A percentile compares a stretch with the other conserved stretches of the same genome.
Evolutionary conservation across 2,113 vertebrate species (phyloP).

Genomic region (Orientallactaga bullata): DNA sequence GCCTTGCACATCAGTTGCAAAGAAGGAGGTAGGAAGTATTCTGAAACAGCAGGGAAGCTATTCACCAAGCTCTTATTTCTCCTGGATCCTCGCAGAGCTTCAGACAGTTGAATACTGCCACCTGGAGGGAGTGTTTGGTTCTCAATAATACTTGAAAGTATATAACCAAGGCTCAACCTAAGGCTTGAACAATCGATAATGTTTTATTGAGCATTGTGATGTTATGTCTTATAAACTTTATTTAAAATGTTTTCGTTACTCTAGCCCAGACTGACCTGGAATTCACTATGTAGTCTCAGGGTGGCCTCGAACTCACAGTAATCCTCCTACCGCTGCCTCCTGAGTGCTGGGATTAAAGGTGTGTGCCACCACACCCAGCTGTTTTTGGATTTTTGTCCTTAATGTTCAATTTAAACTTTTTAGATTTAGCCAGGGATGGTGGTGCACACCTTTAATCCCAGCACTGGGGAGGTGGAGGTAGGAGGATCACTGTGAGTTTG

Average conservation of each 20-base stretch:
- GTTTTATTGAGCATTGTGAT: background rate
- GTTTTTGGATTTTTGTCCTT: background rate
- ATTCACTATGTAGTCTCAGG: no score
- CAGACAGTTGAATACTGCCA: constrained; percentile 47
- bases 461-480: no score
- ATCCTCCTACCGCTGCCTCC: no score
- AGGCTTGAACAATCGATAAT: background rate
- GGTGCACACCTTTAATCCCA: no score
- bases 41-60: background rate
- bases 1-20: background rate
- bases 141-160: background rate
- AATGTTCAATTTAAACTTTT: background rate
- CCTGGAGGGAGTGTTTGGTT: constrained; percentile 15
- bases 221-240: background rate
- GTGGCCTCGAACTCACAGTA: no score
- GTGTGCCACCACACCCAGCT: no score
- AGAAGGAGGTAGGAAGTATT: background rate
- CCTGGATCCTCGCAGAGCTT: background rate
- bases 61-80: background rate
- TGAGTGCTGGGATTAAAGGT: no score
- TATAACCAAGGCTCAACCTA: background rate
- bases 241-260: background rate
- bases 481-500: no score
- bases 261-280: no score
- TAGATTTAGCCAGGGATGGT: no score